These are phyloP conservation scores for Eupithecia exiguata DNA, from an alignment of 2,888 invertebrate genomes.

Conservation along the genomic window DNA sequence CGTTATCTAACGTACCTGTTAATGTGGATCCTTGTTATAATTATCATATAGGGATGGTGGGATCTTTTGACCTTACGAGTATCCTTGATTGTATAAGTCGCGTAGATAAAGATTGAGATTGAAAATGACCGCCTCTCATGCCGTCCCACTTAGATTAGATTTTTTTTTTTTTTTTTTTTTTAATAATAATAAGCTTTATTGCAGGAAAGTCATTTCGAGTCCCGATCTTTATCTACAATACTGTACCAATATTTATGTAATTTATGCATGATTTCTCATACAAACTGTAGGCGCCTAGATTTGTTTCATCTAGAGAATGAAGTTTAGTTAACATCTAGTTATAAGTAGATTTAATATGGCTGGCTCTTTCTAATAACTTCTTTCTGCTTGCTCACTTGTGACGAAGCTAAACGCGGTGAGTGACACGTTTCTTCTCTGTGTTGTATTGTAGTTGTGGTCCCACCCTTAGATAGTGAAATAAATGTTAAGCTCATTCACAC, in stretches of 20 bases:
- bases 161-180: no score
- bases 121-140: neutral
- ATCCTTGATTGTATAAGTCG: neutral
- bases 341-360: constrained; percentile 53
- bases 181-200: no score
- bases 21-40: no score
- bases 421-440: constrained; percentile 48
- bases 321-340: neutral
- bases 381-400: constrained; percentile 78
- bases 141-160: no score
- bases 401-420: constrained; percentile 81
- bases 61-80: neutral
- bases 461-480: neutral
- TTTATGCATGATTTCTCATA: neutral
- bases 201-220: no score
- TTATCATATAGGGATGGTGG: neutral
- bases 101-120: neutral
- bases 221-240: neutral
- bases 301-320: neutral
- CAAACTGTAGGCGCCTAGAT: neutral
- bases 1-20: no score
- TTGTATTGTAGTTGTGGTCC: constrained; percentile 6
- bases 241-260: neutral
- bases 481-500: neutral
- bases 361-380: constrained; percentile 75